These are phyloP conservation scores for Aplocera efformata DNA, from an alignment of 2,888 invertebrate genomes.

Conservation along the genomic window DNA sequence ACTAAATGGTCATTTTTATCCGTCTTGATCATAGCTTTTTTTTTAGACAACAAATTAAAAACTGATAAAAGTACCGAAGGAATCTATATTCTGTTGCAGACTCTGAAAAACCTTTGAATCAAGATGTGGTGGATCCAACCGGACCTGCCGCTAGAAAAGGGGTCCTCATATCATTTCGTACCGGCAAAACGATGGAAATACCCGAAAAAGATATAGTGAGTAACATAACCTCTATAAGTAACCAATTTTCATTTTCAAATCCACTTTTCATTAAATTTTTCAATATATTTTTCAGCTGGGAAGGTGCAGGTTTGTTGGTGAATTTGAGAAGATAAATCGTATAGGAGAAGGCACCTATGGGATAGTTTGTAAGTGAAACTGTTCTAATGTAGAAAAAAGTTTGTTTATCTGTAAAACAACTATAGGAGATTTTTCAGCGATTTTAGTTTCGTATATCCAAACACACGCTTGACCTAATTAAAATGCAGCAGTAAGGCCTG, in stretches of 20 bases:
- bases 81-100: slow-evolving; percentile 41
- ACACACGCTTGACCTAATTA: too few relatives aligned
- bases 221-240: slow-evolving; percentile 50
- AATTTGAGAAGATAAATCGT: slow-evolving; percentile 97
- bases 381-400: too few relatives aligned
- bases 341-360: slow-evolving; percentile 99
- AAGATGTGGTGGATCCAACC: slow-evolving; percentile 84
- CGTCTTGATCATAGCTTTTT: too few relatives aligned
- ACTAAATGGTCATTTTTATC: background rate
- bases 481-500: too few relatives aligned
- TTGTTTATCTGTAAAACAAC: too few relatives aligned
- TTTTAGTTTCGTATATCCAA: background rate
- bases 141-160: slow-evolving; percentile 90
- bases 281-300: slow-evolving; percentile 83
- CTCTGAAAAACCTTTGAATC: slow-evolving; percentile 65
- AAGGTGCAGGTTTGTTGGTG: slow-evolving; percentile 94
- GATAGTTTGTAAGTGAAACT: slow-evolving; percentile 90
- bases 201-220: slow-evolving; percentile 91
- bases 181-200: slow-evolving; percentile 91
- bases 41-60: too few relatives aligned
- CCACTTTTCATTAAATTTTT: background rate
- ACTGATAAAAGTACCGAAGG: too few relatives aligned
- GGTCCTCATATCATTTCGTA: slow-evolving; percentile 89
- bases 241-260: slow-evolving; percentile 6
- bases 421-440: too few relatives aligned